These are phyloP conservation scores for Philantomba maxwellii DNA, from an alignment of 2,113 vertebrate genomes.

Conservation along the genomic window DNA sequence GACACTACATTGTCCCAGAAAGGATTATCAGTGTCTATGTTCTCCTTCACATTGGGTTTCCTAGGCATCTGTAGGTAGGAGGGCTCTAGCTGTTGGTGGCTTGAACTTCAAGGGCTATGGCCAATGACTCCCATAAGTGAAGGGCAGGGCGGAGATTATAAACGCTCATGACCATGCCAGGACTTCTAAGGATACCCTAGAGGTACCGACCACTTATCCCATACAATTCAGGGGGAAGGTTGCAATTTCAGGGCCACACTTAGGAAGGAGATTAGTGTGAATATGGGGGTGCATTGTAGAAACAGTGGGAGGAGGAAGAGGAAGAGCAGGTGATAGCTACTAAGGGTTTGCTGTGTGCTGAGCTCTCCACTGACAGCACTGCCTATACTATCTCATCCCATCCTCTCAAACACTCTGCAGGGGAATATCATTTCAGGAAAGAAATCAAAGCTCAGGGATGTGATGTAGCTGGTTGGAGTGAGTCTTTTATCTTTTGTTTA, in stretches of 20 bases:
- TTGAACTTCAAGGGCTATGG: background rate
- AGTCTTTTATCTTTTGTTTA: background rate
- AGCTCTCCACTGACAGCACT: accelerated
- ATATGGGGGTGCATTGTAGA: too few species aligned
- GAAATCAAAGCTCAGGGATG: background rate
- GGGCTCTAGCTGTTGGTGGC: background rate
- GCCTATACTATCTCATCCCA: background rate
- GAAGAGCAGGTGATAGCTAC: background rate
- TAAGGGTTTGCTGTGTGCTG: background rate
- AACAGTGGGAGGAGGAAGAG: background rate
- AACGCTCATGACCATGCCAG: accelerated
- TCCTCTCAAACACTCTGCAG: background rate
- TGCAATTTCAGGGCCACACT: background rate
- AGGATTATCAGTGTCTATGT: background rate
- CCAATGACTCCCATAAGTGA: background rate
- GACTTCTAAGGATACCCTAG: background rate
- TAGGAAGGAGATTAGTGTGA: background rate
- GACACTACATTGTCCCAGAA: background rate
- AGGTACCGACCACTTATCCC: background rate
- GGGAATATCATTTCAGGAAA: background rate
- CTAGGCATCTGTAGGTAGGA: background rate
- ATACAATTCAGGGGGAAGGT: background rate
- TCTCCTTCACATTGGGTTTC: background rate
- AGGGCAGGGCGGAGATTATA: accelerated
- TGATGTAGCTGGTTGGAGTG: background rate